phyloP scores from a whole-genome alignment of 2,797 vertebrate genomes.

The Anguilla obscura region DNA sequence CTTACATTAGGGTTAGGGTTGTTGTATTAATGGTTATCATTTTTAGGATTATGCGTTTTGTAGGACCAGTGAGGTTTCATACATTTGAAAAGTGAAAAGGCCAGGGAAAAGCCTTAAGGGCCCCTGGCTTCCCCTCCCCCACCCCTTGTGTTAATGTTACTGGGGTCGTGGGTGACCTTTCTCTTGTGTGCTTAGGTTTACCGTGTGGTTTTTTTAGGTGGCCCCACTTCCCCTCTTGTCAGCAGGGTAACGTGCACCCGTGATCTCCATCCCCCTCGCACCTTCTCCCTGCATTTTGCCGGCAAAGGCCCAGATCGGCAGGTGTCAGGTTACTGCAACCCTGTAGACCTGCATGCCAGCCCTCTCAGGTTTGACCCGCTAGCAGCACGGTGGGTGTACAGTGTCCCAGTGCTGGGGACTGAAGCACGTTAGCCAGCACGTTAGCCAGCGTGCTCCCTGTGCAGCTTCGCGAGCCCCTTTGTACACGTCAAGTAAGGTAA shows the following conservation, averaged over 20 bases:
- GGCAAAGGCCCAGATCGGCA: background rate
- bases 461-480: background rate
- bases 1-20: background rate
- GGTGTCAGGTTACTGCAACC: slow-evolving; percentile 8
- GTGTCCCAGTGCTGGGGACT: background rate
- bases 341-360: background rate
- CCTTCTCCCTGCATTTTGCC: background rate
- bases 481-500: background rate
- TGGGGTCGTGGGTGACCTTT: background rate
- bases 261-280: background rate
- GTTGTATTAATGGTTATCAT: background rate
- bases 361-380: slow-evolving; percentile 11
- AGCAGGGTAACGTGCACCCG: background rate
- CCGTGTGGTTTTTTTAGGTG: background rate
- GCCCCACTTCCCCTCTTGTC: background rate
- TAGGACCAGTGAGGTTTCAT: background rate
- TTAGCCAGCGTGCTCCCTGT: background rate
- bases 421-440: background rate
- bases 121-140: background rate
- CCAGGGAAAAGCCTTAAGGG: background rate
- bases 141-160: background rate
- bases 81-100: background rate
- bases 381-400: background rate
- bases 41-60: background rate
- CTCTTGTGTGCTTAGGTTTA: slow-evolving; percentile 10